Evolutionary conservation across 2,797 vertebrate genomes (phyloP), one percentile per base, ranked within the genome.

Genomic region (Pampus argenteus): DNA sequence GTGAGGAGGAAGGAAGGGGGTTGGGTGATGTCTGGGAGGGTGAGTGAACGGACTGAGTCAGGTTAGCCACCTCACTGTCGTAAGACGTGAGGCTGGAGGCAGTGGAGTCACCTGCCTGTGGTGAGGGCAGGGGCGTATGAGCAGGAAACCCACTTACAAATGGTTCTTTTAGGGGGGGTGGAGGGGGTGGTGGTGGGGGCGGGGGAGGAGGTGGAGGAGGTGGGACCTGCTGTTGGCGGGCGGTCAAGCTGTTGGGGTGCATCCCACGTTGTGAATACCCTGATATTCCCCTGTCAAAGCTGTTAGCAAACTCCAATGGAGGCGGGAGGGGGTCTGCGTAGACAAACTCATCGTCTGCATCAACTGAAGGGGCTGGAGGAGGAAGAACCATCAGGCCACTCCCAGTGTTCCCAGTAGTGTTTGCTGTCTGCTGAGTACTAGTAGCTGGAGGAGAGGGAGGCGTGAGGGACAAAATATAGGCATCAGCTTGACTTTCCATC

Each of bases 81-180:
- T 98, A 98, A 5, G 97, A 97, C 1, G 97, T 97, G 74, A 98
- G 94, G 91, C 97, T 97, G 47, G 97, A 97, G 3, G 96, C 93
- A 0, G 97, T 97, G 73, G 97, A 98, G 89, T 98, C 97, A 22
- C 96, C 93, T 3, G 96, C 84, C 78, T 96, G 94, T 1, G 95
- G 93, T 2, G 94, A 94, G 18, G 88, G 91, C 40, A 95, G 88
- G 29, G 78, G 95, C 0, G 91, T 95, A 29, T 91, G 93, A 8
- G 66, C 85, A 17, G 86, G 91, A 60, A 85, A 94, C 3, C 89
- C 89, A 2, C 89, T 72, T 28, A 63, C 81, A 29, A 92, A 94
- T n/a, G 88, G 31, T 26, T 95, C 94, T 86, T 92, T 95, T 65
- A 90, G 87, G n/a, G 91, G 63, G 2, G 93, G 87, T 0, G 90